A percentile compares a stretch with the other conserved stretches of the same genome.
These are phyloP conservation scores for Nesometra sesokonis DNA, from an alignment of 35 echinoderm and acorn worm species.

Conservation along the genomic window DNA sequence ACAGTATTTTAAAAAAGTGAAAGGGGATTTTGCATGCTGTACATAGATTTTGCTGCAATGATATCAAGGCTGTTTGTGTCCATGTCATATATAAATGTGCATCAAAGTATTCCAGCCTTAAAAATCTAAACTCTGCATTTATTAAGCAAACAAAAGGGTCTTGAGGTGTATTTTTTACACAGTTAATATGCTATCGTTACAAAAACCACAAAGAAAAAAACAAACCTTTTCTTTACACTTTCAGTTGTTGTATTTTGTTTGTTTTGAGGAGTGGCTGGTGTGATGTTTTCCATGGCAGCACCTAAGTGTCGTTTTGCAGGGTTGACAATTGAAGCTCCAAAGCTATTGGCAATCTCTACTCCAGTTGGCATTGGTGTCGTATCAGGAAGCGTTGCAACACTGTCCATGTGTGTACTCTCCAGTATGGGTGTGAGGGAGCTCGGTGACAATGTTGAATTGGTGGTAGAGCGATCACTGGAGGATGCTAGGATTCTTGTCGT, in stretches of 20 bases:
- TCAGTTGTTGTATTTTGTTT: neutral
- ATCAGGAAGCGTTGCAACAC: neutral
- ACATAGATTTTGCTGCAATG: too few relatives aligned
- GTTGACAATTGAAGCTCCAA: slow-evolving; percentile 15
- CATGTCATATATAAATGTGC: too few relatives aligned
- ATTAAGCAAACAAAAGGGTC: too few relatives aligned
- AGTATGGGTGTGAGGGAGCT: slow-evolving; percentile 15
- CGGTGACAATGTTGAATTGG: neutral
- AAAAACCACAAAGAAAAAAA: too few relatives aligned
- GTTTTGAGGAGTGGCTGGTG: neutral
- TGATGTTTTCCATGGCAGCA: slow-evolving; percentile 21
- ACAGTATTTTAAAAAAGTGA: too few relatives aligned
- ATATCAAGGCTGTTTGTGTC: too few relatives aligned
- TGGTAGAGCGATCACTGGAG: neutral
- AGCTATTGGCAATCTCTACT: neutral
- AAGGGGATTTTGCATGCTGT: too few relatives aligned
- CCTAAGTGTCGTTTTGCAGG: slow-evolving; percentile 58
- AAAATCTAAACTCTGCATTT: too few relatives aligned
- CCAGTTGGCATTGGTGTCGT: neutral
- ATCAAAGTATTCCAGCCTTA: too few relatives aligned
- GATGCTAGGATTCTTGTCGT: neutral
- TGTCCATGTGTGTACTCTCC: neutral
- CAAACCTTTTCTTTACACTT: neutral
- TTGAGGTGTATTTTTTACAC: too few relatives aligned
- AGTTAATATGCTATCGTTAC: too few relatives aligned